A percentile compares a stretch with the other conserved stretches of the same genome.
phyloP scores from a whole-genome alignment of 2,797 vertebrate species.

The Chloroceryle inda region DNA sequence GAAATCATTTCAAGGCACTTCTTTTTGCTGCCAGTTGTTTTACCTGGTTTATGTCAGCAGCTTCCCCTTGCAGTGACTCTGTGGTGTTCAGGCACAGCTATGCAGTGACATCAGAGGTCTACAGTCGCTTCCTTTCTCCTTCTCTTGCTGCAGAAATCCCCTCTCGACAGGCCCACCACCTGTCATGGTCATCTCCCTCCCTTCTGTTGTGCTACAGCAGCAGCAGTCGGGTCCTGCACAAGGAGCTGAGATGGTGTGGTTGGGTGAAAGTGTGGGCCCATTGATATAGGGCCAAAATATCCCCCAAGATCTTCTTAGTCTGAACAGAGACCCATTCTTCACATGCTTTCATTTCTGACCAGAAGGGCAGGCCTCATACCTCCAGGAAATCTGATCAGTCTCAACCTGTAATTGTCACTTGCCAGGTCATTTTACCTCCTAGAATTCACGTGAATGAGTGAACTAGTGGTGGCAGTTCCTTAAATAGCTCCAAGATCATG shows the following conservation, averaged over 20 bases:
- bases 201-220: background rate
- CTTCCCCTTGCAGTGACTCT: background rate
- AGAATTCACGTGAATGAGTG: background rate
- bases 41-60: background rate
- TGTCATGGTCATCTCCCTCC: accelerated
- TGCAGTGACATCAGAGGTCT: background rate
- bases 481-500: background rate
- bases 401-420: background rate
- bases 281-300: background rate
- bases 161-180: background rate
- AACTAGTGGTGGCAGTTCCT: background rate
- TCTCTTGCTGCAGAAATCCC: background rate
- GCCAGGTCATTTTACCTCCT: background rate
- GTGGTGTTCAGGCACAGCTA: background rate
- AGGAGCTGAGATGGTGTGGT: background rate
- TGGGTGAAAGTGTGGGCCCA: background rate
- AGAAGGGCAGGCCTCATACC: background rate
- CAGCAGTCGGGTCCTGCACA: accelerated
- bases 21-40: background rate
- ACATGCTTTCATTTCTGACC: background rate
- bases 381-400: background rate
- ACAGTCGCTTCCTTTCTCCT: background rate
- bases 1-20: background rate
- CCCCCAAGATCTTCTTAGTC: background rate
- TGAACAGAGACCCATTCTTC: background rate